A percentile compares a stretch with the other conserved stretches of the same genome.
These are phyloP conservation scores for Criorhina ranunculi DNA, from an alignment of 2,888 invertebrate genomes.

Conservation along the genomic window DNA sequence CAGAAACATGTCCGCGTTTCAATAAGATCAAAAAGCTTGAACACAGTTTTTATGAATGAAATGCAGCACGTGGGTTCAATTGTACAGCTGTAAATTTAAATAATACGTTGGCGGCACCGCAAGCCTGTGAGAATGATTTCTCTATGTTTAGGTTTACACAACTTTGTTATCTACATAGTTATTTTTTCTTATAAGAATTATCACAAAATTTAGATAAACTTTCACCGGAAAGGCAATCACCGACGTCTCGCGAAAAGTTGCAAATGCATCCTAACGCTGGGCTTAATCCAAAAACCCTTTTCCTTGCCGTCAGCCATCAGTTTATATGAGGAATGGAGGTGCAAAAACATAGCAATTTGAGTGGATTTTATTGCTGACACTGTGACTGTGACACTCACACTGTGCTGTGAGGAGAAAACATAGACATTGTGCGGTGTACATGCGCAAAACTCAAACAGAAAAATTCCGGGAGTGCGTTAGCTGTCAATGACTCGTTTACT, in stretches of 20 bases:
- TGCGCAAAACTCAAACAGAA: conserved; percentile 46
- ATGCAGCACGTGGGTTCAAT: conserved; percentile 54
- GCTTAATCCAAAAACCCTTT: conserved; percentile 41
- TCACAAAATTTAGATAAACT: not conserved
- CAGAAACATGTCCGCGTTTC: conserved; percentile 28
- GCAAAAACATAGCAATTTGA: conserved; percentile 57
- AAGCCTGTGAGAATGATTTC: not conserved
- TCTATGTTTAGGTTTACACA: not conserved
- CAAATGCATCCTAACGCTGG: conserved; percentile 37
- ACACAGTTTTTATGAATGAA: conserved; percentile 54
- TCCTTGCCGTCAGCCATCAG: conserved; percentile 8
- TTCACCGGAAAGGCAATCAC: not conserved
- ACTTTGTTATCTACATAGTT: not conserved
- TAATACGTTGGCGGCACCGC: conserved; percentile 24
- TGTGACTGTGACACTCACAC: not conserved
- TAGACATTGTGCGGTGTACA: conserved; percentile 55
- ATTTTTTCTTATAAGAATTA: not conserved
- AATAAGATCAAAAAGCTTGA: conserved; percentile 4
- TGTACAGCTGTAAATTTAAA: conserved; percentile 27
- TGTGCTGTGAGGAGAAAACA: conserved; percentile 30
- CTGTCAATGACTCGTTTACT: conserved; percentile 42
- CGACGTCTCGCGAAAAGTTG: conserved; percentile 18
- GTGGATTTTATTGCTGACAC: conserved; percentile 36
- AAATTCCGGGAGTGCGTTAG: conserved; percentile 28
- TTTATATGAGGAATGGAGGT: conserved; percentile 18